Conservation (phyloP, 2,888 invertebrate genomes). For the Machimus rusticus region DNA sequence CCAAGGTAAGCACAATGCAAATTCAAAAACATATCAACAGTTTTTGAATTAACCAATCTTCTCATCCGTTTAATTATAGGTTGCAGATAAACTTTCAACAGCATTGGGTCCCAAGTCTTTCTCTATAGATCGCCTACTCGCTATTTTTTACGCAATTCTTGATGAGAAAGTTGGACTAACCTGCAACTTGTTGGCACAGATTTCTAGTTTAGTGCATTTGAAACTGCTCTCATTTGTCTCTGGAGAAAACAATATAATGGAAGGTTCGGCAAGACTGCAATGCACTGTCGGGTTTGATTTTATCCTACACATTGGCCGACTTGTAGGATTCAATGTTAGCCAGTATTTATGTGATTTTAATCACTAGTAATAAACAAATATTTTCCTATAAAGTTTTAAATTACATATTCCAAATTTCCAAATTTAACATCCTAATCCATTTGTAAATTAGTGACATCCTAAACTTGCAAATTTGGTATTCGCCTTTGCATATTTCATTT, state of each 20-base stretch:
- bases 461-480: no score
- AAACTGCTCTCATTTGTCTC: slow-evolving; percentile 76
- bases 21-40: no score
- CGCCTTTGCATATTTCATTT: no score
- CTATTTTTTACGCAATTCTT: slow-evolving; percentile 89
- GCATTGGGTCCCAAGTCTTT: slow-evolving; percentile 86
- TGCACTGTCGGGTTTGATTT: slow-evolving; percentile 86
- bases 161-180: slow-evolving; percentile 85
- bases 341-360: slow-evolving; percentile 80
- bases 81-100: slow-evolving; percentile 68
- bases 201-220: slow-evolving; percentile 85
- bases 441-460: no score
- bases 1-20: slow-evolving; percentile 59
- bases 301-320: slow-evolving; percentile 77
- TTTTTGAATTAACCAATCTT: no score
- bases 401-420: no score
- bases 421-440: no score
- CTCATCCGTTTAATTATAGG: slow-evolving; percentile 52
- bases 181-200: slow-evolving; percentile 85
- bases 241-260: slow-evolving; percentile 73
- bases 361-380: slow-evolving; percentile 52
- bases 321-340: slow-evolving; percentile 76
- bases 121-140: slow-evolving; percentile 80
- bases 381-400: no score
- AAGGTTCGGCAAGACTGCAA: slow-evolving; percentile 82